Evolutionary conservation across 2,888 invertebrate genomes (phyloP).

Genomic region (Ectemnius cavifrons): DNA sequence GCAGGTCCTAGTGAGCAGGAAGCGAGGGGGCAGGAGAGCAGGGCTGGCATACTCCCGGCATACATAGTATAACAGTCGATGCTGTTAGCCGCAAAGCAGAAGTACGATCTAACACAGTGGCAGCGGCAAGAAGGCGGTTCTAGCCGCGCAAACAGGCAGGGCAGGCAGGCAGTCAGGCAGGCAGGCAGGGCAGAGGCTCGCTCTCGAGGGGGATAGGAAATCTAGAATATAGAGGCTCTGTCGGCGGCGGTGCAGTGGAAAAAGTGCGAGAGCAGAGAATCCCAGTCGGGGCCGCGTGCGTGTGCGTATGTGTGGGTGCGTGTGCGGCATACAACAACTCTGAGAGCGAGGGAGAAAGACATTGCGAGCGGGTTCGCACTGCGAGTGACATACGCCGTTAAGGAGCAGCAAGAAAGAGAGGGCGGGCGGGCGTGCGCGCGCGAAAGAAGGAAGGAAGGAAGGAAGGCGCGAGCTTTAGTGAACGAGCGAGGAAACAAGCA

Average conservation of each 20-base stretch:
- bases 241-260: slow-evolving; percentile 58
- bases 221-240: slow-evolving; percentile 19
- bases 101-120: too few relatives aligned
- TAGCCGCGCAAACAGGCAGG: slow-evolving; percentile 8
- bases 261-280: slow-evolving; percentile 47
- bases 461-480: slow-evolving; percentile 12
- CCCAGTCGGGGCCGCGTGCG: slow-evolving; percentile 36
- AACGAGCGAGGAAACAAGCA: too few relatives aligned
- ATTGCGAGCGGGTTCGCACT: slow-evolving; percentile 35
- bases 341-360: slow-evolving; percentile 15
- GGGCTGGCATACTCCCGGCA: slow-evolving; percentile 46
- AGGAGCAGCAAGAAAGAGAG: not conserved
- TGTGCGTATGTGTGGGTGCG: slow-evolving; percentile 43
- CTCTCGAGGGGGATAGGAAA: not conserved
- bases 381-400: slow-evolving; percentile 45
- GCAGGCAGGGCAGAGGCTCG: slow-evolving; percentile 15
- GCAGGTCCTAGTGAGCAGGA: slow-evolving; percentile 4
- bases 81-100: slow-evolving; percentile 15
- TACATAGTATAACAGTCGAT: slow-evolving; percentile 13
- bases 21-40: slow-evolving; percentile 32
- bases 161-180: slow-evolving; percentile 21
- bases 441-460: slow-evolving; percentile 25
- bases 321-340: slow-evolving; percentile 17
- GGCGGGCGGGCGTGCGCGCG: not conserved
- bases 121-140: too few relatives aligned